phyloP scores from a whole-genome alignment of 2,797 vertebrate species.

The Falco peregrinus region DNA sequence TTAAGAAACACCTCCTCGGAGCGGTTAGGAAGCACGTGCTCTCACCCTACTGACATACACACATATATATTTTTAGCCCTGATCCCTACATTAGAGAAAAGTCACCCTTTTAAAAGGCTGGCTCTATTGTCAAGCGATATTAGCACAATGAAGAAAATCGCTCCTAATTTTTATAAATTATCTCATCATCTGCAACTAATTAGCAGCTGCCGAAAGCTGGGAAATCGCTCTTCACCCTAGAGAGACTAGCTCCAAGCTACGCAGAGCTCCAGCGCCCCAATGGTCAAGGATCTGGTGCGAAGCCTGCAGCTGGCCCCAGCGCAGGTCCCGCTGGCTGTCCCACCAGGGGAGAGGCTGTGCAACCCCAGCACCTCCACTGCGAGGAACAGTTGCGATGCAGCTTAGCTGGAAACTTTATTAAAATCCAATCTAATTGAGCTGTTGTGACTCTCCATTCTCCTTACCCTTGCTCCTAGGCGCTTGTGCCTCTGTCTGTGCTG shows the following conservation, averaged over 20 bases:
- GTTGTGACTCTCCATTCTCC: slow-evolving; percentile 50
- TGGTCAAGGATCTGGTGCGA: not conserved
- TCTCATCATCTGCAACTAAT: slow-evolving; percentile 80
- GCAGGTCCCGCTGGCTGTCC: not conserved
- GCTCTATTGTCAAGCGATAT: slow-evolving; percentile 66
- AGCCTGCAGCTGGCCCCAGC: not conserved
- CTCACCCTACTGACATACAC: not conserved
- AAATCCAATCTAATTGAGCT: slow-evolving; percentile 69
- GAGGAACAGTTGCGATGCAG: not conserved
- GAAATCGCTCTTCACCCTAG: not conserved
- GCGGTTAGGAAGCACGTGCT: not conserved
- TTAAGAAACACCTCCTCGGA: not conserved
- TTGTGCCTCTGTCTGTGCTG: slow-evolving; percentile 51
- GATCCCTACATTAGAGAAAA: slow-evolving; percentile 63
- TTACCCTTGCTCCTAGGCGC: slow-evolving; percentile 67
- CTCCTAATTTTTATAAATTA: slow-evolving; percentile 80
- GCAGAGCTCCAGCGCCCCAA: not conserved
- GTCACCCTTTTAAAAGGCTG: slow-evolving; percentile 55
- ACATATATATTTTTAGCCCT: slow-evolving; percentile 24
- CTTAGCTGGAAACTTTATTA: slow-evolving; percentile 74
- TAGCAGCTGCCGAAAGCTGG: slow-evolving; percentile 71
- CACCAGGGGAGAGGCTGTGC: not conserved
- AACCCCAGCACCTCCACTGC: not conserved
- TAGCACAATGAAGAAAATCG: slow-evolving; percentile 77
- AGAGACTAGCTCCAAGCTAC: not conserved